phyloP scores from a whole-genome alignment of 2,888 invertebrate species.

The Drosophila incognita region DNA sequence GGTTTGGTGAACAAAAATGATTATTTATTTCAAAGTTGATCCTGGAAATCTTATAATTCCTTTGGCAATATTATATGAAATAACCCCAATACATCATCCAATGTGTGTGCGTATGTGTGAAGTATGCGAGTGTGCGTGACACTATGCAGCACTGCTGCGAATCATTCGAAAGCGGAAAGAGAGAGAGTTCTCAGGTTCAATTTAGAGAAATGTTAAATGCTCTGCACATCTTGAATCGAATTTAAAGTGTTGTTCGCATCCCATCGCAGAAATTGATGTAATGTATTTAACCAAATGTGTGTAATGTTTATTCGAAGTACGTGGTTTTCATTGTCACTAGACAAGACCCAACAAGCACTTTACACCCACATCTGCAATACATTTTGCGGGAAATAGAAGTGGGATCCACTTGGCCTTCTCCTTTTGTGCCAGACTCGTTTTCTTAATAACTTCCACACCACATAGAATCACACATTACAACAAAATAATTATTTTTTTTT shows the following conservation, averaged over 20 bases:
- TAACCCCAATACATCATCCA: not conserved
- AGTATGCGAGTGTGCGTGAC: constrained; percentile 61
- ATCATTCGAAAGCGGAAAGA: constrained; percentile 4
- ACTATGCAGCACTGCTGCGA: constrained; percentile 57
- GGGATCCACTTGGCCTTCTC: constrained; percentile 29
- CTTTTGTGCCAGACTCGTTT: constrained; percentile 49
- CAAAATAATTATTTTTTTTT: constrained; percentile 2
- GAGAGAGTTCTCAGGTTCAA: constrained; percentile 16
- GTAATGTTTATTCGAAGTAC: constrained; percentile 58
- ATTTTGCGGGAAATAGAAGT: not conserved
- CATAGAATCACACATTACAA: constrained; percentile 66
- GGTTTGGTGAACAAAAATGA: not conserved
- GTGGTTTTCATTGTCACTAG: constrained; percentile 41
- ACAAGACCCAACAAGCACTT: constrained; percentile 25
- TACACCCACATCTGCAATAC: constrained; percentile 1
- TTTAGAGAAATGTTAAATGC: constrained; percentile 38
- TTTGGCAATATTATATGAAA: not conserved
- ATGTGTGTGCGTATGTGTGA: constrained; percentile 16
- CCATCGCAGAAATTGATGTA: constrained; percentile 30
- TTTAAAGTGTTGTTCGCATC: constrained; percentile 31
- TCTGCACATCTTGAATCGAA: constrained; percentile 30
- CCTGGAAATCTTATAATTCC: not conserved
- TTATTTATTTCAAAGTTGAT: not conserved
- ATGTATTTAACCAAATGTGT: constrained; percentile 49
- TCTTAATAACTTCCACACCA: constrained; percentile 74